Base-by-base conservation (phyloP, 2,888 invertebrate genomes). In the Drosophila tripunctata region DNA sequence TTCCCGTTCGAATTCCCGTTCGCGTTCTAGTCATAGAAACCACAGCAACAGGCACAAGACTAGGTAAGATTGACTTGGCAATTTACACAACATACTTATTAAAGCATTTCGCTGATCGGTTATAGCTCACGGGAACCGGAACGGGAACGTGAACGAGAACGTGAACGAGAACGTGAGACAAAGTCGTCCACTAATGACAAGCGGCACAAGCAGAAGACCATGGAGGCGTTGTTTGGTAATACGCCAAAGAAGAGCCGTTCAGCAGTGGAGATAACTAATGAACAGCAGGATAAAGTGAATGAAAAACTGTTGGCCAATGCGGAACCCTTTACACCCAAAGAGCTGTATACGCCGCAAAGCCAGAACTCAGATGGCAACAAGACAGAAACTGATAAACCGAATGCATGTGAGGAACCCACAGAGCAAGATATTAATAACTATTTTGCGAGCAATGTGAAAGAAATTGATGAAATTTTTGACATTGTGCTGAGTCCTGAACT, bases 51-150 rank as follows among this genome's bases (percentile, higher is more conserved):
- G 10, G 43, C 40, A 17, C 12, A 73, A 50, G 8, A 36, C 12
- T 17, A 52, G 68, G 79, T 80, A 57, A 64, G 67, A 36, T 17
- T 7, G 8, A 5, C 14, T 5, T 19, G n/a, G n/a, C n/a, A n/a
- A n/a, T n/a, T n/a, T n/a, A n/a, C 4, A 14, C 1, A 41, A 35
- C 4, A 47, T 40, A 2, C 10, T 38, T 19, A 22, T 35, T 38
- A 38, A 54, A 58, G 54, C 67, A 45, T 21, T 17, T 47, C 21
- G 1, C 24, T 40, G 17, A 10, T 21, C 27, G 30, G 1, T 71
- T 71, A 24, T 10, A 27, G 27, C 10, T 10, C 27, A 27, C 27
- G 27, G 27, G 27, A 27, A 10, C 27, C 10, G 8, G 27, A 27
- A 1, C 6, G 27, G 10, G 27, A 27, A 27, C 2, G 10, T 0